These are phyloP conservation scores for Toxotes lorentzi DNA, from an alignment of 2,797 vertebrate species.

Conservation along the genomic window DNA sequence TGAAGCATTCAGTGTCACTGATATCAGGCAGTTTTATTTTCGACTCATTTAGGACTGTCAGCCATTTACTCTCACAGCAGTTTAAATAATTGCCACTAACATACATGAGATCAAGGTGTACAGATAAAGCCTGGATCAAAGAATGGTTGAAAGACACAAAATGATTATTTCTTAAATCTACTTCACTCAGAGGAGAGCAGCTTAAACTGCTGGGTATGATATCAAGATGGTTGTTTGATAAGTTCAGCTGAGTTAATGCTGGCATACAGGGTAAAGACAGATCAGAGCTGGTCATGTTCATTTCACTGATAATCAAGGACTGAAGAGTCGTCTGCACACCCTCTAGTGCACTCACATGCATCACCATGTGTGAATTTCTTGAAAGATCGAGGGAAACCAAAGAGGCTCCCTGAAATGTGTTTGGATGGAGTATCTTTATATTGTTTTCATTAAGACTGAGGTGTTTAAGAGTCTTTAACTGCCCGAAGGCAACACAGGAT, in stretches of 20 bases:
- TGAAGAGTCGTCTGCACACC: conserved; percentile 74
- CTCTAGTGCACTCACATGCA: conserved; percentile 66
- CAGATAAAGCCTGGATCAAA: conserved; percentile 56
- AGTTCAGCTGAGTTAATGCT: conserved; percentile 70
- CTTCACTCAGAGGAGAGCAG: conserved; percentile 76
- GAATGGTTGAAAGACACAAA: conserved; percentile 74
- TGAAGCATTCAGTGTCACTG: conserved; percentile 61
- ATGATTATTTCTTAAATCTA: conserved; percentile 78
- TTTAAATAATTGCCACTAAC: conserved; percentile 79
- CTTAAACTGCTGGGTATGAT: conserved; percentile 61
- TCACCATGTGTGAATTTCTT: conserved; percentile 69
- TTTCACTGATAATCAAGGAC: conserved; percentile 76
- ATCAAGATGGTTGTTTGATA: conserved; percentile 76
- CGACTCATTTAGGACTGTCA: conserved; percentile 55
- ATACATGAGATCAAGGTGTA: conserved; percentile 59
- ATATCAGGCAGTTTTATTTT: conserved; percentile 73
- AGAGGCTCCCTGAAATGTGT: conserved; percentile 71
- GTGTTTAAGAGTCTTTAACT: conserved; percentile 75
- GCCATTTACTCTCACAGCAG: conserved; percentile 80
- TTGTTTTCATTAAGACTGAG: conserved; percentile 79
- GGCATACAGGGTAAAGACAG: conserved; percentile 76
- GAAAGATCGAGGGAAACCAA: conserved; percentile 80
- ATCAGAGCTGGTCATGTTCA: conserved; percentile 70
- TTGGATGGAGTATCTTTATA: conserved; percentile 68
- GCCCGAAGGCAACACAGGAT: conserved; percentile 72